Evolutionary conservation across 2,113 vertebrate genomes (phyloP).

Genomic region (Sardina pilchardus): DNA sequence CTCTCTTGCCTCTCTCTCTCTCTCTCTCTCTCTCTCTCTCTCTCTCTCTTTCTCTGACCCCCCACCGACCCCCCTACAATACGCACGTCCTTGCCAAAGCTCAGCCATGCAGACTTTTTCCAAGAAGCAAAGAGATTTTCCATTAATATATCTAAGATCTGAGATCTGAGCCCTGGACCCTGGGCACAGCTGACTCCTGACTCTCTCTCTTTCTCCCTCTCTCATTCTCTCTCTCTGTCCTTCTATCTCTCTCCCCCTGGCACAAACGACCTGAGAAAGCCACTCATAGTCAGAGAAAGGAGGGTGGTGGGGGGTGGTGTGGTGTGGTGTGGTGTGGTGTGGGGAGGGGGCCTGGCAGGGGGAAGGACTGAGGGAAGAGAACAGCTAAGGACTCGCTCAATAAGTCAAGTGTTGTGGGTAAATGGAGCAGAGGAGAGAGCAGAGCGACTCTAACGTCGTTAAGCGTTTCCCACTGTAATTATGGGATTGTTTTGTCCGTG

Average conservation of each 20-base stretch:
- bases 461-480: background rate
- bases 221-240: background rate
- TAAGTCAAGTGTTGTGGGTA: background rate
- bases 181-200: constrained; percentile 9
- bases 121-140: constrained; percentile 6
- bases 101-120: constrained; percentile 7
- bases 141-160: constrained; percentile 16
- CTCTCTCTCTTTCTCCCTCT: background rate
- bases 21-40: background rate
- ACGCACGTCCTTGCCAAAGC: background rate
- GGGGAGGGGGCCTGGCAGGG: background rate
- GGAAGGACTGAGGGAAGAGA: background rate
- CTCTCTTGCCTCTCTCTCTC: background rate
- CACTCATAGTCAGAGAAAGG: background rate
- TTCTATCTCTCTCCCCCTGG: background rate
- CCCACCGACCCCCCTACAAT: background rate
- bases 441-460: background rate
- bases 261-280: background rate
- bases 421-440: background rate
- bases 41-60: background rate
- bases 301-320: no score
- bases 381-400: background rate
- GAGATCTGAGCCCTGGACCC: background rate
- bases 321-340: no score
- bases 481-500: background rate